Percentiles rank a stretch among this genome's conserved stretches.
Conservation (phyloP, 2,113 vertebrate genomes). For the Lepisosteus oculatus region DNA sequence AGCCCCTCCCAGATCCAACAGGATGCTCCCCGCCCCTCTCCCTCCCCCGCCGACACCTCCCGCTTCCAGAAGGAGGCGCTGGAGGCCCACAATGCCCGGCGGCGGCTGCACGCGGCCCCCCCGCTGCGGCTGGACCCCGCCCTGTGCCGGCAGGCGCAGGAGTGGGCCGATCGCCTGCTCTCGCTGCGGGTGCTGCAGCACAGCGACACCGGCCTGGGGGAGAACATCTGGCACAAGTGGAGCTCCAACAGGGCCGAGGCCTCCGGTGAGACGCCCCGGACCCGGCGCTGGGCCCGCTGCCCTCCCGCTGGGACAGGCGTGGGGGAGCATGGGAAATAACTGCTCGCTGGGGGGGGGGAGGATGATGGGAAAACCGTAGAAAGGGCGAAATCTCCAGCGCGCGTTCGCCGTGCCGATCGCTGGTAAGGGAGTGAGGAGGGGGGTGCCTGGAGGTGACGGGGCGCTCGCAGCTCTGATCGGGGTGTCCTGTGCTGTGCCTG, state of each 20-base stretch:
- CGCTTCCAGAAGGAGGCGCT: slow-evolving; percentile 50
- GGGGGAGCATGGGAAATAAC: too few relatives aligned
- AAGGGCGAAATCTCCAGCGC: not conserved
- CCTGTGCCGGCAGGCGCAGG: slow-evolving; percentile 43
- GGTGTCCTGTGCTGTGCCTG: not conserved
- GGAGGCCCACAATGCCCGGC: slow-evolving; percentile 53
- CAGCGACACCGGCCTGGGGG: slow-evolving; percentile 48
- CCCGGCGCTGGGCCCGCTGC: too few relatives aligned
- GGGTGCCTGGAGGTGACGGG: too few relatives aligned
- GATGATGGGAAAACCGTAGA: too few relatives aligned
- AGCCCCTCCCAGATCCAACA: too few relatives aligned
- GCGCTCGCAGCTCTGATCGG: not conserved
- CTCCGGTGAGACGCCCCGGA: slow-evolving; percentile 35
- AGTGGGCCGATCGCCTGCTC: slow-evolving; percentile 59
- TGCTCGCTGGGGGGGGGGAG: too few relatives aligned
- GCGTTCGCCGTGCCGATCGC: too few relatives aligned
- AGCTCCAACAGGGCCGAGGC: slow-evolving; percentile 22
- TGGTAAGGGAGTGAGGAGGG: too few relatives aligned
- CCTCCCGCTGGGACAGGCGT: too few relatives aligned
- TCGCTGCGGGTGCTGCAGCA: slow-evolving; percentile 17
- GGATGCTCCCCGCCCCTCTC: too few relatives aligned
- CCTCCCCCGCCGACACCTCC: too few relatives aligned
- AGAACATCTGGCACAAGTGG: slow-evolving; percentile 51
- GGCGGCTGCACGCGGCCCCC: slow-evolving; percentile 32
- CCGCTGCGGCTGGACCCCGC: slow-evolving; percentile 34